These are phyloP conservation scores for Apomyelois bistriatella DNA, from an alignment of 2,888 invertebrate genomes.

Conservation along the genomic window DNA sequence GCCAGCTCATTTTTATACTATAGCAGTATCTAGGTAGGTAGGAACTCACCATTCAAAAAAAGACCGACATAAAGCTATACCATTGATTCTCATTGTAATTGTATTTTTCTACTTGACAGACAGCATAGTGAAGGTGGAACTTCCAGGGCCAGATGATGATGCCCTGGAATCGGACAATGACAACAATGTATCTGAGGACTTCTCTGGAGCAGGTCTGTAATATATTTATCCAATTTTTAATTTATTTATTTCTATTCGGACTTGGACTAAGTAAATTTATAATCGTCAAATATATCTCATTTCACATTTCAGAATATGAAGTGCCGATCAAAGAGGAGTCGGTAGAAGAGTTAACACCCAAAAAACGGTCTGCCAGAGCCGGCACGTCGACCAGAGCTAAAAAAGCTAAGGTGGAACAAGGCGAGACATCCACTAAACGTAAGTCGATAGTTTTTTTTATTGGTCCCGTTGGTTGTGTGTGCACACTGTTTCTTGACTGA, in stretches of 20 bases:
- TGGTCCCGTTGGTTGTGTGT: slow-evolving; percentile 39
- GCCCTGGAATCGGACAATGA: slow-evolving; percentile 39
- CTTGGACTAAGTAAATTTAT: too few relatives aligned
- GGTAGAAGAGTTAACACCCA: slow-evolving; percentile 46
- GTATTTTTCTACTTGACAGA: too few relatives aligned
- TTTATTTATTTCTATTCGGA: too few relatives aligned
- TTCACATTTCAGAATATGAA: slow-evolving; percentile 47
- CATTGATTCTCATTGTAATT: too few relatives aligned
- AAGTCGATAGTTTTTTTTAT: slow-evolving; percentile 48
- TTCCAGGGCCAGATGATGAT: slow-evolving; percentile 30
- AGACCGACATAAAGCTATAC: too few relatives aligned
- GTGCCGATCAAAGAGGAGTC: slow-evolving; percentile 56
- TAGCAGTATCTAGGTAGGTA: too few relatives aligned
- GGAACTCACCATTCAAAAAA: too few relatives aligned
- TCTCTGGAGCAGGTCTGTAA: slow-evolving; percentile 47
- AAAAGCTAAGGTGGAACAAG: slow-evolving; percentile 44
- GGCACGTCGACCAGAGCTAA: slow-evolving; percentile 53
- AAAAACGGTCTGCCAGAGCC: slow-evolving; percentile 49
- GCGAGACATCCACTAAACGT: slow-evolving; percentile 59
- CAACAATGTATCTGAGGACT: slow-evolving; percentile 38
- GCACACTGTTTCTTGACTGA: slow-evolving; percentile 23
- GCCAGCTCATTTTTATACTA: too few relatives aligned
- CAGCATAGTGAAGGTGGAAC: slow-evolving; percentile 50
- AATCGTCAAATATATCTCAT: too few relatives aligned
- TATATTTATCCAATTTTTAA: neutral